Evolutionary conservation across 2,113 vertebrate species (phyloP).

Genomic region (Ceyx melanurus): DNA sequence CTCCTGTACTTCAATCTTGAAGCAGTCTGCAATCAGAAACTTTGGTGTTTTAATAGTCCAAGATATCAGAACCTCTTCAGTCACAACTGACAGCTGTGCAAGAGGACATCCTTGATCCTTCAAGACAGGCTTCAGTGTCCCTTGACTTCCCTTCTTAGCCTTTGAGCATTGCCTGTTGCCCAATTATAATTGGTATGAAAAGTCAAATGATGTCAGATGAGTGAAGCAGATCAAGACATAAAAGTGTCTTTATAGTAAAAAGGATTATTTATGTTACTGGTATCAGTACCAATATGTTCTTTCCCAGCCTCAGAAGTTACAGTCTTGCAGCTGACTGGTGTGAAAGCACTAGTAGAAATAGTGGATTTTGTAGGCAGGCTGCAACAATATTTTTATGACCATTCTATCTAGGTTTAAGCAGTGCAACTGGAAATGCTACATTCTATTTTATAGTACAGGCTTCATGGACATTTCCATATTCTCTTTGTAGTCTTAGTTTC

Average conservation of each 20-base stretch:
- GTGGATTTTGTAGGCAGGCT: neutral
- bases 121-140: constrained; percentile 31
- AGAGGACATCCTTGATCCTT: constrained; percentile 49
- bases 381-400: neutral
- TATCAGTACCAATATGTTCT: neutral
- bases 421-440: neutral
- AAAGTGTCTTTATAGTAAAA: neutral
- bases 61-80: constrained; percentile 58
- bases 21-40: constrained; percentile 50
- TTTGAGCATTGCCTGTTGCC: neutral
- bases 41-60: constrained; percentile 61
- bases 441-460: neutral
- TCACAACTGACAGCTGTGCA: constrained; percentile 43
- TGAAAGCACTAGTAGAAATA: neutral
- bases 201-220: neutral
- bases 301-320: neutral
- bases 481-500: neutral
- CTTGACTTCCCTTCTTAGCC: neutral
- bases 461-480: neutral
- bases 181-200: neutral
- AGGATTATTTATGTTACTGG: neutral
- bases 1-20: constrained; percentile 53
- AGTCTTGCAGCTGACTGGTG: neutral
- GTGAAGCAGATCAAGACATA: neutral
- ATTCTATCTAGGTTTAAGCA: neutral